Evolutionary conservation across 2,888 invertebrate species (phyloP), one percentile per base, ranked within the genome.

Genomic region (Drosophila parthenogenetica): DNA sequence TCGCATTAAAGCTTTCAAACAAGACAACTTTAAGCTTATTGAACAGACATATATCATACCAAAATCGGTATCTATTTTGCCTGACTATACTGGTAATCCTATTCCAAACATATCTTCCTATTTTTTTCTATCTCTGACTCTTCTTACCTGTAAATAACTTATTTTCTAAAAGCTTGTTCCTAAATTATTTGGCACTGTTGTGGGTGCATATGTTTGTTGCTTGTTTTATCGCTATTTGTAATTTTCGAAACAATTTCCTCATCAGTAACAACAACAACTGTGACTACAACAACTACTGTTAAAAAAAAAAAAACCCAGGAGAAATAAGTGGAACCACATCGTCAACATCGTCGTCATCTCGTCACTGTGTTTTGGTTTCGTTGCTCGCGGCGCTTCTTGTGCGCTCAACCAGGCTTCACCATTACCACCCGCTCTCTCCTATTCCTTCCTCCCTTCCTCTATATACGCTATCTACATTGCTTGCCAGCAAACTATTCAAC

Each of bases 221-320:
- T 40, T 69, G 67, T 51, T 50, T 17, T 49, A 51, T 46, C 46
- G 58, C 57, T 51, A 60, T 72, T 78, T 69, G 70, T 70, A 73
- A 79, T 79, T 83, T 79, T 71, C 68, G 81, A 84, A 85, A 85
- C 87, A 85, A 87, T 85, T 87, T 85, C 81, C 87, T 87, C 81
- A 83, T 81, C 87, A 81, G 57, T 53, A 29, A 37, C 68, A 75
- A 8, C 39, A 60, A 40, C 42, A 63, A 37, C 16, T 57, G 45
- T 43, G 35, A 51, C 19, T 46, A 19, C 10, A 54, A 51, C 10
- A 22, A 63, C 51, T 19, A 50, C 43, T n/a, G n/a, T n/a, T 19
- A 25, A 29, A 42, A 54, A 32, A 43, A 54, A 57, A 63, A n/a
- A n/a, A n/a, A n/a, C n/a, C n/a, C 60, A 55, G 46, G 59, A 55